Evolutionary conservation across 2,113 vertebrate genomes (phyloP), one percentile per base, ranked within the genome.

Genomic region (Rhinopomastus cyanomelas): DNA sequence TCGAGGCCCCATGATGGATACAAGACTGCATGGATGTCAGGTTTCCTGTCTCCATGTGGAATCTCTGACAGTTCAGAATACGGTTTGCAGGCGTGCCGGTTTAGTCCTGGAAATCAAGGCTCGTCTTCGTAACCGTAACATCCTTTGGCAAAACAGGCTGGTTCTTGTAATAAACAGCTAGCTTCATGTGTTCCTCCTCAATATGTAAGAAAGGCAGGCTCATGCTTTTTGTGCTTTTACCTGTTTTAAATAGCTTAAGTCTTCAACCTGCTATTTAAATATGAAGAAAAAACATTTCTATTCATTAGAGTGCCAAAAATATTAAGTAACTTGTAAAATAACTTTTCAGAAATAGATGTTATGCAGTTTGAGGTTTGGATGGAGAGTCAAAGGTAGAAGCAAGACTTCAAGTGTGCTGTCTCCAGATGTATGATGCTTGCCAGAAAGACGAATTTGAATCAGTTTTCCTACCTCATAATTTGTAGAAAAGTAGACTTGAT

Each of bases 21-120:
- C 52, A 89, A 71, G 89, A 44, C 88, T 48, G 52, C 92, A 81
- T 52, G 82, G 64, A 82, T 91, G 90, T 95, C 88, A 85, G 86
- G 95, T 96, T 95, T 96, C 93, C 92, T 96, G 90, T 92, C 86
- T 88, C 90, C 14, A 12, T 93, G 69, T 90, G 90, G 93, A 91
- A 90, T 90, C 62, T 93, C 88, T 91, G 67, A 51, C 81, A 62
- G 71, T 76, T 92, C 49, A 56, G 90, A 42, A 93, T 95, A 84
- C 86, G 26, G 76, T 91, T 94, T 88, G 62, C 83, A 94, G 92
- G 85, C 86, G 42, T 62, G 61, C 81, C 86, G 59, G 22, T 79
- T 88, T 76, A 52, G 66, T 87, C 82, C 59, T 93, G 71, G 51
- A 87, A 76, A 49, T 88, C 53, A 39, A 87, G 22, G 55, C 87